Evolutionary conservation across 1,140 invertebrate genomes (phyloP).

Genomic region (Drosophila nigromelanica): DNA sequence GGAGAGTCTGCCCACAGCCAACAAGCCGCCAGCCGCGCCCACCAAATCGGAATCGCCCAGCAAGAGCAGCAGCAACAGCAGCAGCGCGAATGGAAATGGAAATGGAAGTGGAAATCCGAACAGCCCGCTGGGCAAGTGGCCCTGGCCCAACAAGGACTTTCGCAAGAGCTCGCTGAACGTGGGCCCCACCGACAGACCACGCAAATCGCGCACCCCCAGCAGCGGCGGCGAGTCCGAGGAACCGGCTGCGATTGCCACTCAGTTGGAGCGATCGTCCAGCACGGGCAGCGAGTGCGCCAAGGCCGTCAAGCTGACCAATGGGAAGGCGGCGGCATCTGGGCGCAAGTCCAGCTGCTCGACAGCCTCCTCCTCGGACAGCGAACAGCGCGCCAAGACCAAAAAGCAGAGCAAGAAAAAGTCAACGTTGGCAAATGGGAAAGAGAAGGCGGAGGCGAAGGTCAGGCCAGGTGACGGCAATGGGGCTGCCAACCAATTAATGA

Average conservation of each 20-base stretch:
- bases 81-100: constrained; percentile 4
- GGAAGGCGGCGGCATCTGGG: constrained; percentile 39
- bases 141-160: constrained; percentile 89
- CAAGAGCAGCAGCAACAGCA: constrained; percentile 58
- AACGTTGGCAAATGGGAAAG: constrained; percentile 1
- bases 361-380: constrained; percentile 62
- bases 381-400: constrained; percentile 54
- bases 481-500: constrained; percentile 4
- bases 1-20: constrained; percentile 56
- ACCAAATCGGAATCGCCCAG: constrained; percentile 78
- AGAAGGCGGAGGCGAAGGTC: not conserved
- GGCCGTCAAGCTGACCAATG: constrained; percentile 39
- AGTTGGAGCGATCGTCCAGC: constrained; percentile 81
- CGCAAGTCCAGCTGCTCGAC: constrained; percentile 36
- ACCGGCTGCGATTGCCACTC: constrained; percentile 27
- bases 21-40: constrained; percentile 86
- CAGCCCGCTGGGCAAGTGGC: constrained; percentile 83
- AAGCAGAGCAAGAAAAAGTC: constrained; percentile 65
- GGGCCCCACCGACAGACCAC: constrained; percentile 85
- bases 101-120: constrained; percentile 13
- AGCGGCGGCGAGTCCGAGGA: constrained; percentile 78
- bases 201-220: constrained; percentile 77
- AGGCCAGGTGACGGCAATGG: constrained; percentile 13
- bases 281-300: constrained; percentile 66
- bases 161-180: constrained; percentile 90